Conservation (phyloP, 2,888 invertebrate species). For the Orchesellides sinensis region DNA sequence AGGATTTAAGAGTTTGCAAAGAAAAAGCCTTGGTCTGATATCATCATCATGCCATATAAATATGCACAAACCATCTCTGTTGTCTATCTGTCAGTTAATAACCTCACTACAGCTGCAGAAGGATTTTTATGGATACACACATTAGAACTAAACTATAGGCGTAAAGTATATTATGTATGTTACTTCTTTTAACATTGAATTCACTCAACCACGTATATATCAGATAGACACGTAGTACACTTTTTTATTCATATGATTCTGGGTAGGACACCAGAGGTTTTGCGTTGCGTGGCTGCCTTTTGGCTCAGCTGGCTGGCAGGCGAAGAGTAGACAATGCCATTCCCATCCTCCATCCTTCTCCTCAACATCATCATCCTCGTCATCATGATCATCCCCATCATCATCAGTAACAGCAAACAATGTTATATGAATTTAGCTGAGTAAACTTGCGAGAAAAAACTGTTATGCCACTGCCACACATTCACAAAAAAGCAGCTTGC, state of each 20-base stretch:
- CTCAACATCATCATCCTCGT: constrained; percentile 36
- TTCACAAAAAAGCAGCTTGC: constrained; percentile 31
- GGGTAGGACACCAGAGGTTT: constrained; percentile 53
- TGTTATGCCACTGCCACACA: constrained; percentile 19
- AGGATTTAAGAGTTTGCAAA: constrained; percentile 6
- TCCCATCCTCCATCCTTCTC: constrained; percentile 28
- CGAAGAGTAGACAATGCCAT: constrained; percentile 47
- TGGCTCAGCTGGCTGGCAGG: constrained; percentile 52
- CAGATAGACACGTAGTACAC: constrained; percentile 1
- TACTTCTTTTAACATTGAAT: too few relatives aligned
- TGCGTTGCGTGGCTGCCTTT: constrained; percentile 33
- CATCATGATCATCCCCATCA: constrained; percentile 25
- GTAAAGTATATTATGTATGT: too few relatives aligned
- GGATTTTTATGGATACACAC: too few relatives aligned
- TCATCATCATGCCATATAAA: neutral
- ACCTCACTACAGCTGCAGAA: too few relatives aligned
- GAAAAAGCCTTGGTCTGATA: neutral
- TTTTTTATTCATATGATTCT: constrained; percentile 6
- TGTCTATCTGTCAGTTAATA: constrained; percentile 22
- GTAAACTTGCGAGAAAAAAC: constrained; percentile 49
- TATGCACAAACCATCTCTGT: constrained; percentile 6
- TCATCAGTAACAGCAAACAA: constrained; percentile 28
- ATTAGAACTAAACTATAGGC: neutral
- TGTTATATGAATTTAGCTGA: constrained; percentile 52
- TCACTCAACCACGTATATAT: neutral